phyloP scores from a whole-genome alignment of 2,888 invertebrate genomes.

The Cryptocheilus praepositus region DNA sequence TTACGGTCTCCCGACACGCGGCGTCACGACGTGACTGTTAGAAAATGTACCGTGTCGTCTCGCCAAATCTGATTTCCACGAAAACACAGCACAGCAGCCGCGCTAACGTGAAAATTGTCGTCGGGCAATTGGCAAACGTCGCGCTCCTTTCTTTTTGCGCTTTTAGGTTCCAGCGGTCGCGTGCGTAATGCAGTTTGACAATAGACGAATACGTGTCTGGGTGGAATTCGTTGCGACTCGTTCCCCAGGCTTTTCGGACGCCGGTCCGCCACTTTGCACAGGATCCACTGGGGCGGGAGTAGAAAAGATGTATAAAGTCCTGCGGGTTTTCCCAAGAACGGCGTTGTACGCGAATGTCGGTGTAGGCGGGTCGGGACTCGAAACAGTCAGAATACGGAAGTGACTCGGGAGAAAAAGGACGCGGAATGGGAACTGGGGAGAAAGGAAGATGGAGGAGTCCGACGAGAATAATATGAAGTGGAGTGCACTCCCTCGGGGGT shows the following conservation, averaged over 20 bases:
- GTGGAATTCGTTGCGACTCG: no score
- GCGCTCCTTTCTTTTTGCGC: no score
- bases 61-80: no score
- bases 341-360: neutral
- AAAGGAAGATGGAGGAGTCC: constrained; percentile 21
- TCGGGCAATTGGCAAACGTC: no score
- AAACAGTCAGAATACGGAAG: constrained; percentile 9
- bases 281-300: constrained; percentile 7
- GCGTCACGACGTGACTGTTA: no score
- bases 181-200: no score
- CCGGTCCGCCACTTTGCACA: neutral
- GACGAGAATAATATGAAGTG: constrained; percentile 41
- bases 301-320: constrained; percentile 12
- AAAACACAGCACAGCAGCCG: no score
- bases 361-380: neutral
- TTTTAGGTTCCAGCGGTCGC: no score
- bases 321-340: constrained; percentile 14
- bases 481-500: constrained; percentile 38
- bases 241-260: neutral
- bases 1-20: no score
- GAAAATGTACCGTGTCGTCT: no score
- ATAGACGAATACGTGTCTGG: no score
- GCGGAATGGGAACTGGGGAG: neutral
- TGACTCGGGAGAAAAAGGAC: neutral
- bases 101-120: no score